Percentiles rank a stretch among this genome's conserved stretches.
phyloP scores from a whole-genome alignment of 2,113 vertebrate species.

The Odontesthes bonariensis region DNA sequence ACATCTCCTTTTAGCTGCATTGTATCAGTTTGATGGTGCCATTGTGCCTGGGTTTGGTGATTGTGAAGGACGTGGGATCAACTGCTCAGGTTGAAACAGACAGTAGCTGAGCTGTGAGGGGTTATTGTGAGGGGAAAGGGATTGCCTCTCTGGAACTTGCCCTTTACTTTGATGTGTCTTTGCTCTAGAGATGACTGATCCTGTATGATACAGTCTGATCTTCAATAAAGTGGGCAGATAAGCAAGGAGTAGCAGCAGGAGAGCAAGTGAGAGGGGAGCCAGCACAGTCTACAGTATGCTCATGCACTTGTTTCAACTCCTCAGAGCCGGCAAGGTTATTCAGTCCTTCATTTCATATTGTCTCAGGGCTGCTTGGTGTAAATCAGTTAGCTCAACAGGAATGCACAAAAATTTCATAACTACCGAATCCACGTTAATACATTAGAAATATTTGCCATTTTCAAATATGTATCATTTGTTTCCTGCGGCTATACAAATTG shows the following conservation, averaged over 20 bases:
- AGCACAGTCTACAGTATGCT: constrained; percentile 23
- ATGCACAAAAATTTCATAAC: constrained; percentile 28
- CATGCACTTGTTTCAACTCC: constrained; percentile 12
- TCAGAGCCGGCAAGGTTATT: constrained; percentile 58
- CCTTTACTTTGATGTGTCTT: constrained; percentile 55
- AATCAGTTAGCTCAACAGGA: constrained; percentile 54
- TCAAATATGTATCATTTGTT: not conserved
- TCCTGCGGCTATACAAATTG: constrained; percentile 29
- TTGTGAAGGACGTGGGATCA: constrained; percentile 32
- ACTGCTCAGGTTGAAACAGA: constrained; percentile 25
- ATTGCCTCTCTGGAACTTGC: constrained; percentile 32
- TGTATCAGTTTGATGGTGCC: constrained; percentile 54
- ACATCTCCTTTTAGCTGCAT: constrained; percentile 53
- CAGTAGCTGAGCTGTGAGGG: constrained; percentile 9
- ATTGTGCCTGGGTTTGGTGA: constrained; percentile 32
- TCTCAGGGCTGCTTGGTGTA: constrained; percentile 59
- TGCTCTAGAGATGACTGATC: constrained; percentile 47
- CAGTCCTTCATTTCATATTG: constrained; percentile 51
- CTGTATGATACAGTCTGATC: constrained; percentile 49
- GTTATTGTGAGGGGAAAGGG: constrained; percentile 30
- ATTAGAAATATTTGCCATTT: constrained; percentile 19
- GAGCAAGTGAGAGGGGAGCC: constrained; percentile 32
- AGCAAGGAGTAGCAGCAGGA: constrained; percentile 15
- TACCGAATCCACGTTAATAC: constrained; percentile 44
- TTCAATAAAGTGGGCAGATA: constrained; percentile 21